phyloP scores from a whole-genome alignment of 23 tunicate genomes.

The Phallusia fumigata region DNA sequence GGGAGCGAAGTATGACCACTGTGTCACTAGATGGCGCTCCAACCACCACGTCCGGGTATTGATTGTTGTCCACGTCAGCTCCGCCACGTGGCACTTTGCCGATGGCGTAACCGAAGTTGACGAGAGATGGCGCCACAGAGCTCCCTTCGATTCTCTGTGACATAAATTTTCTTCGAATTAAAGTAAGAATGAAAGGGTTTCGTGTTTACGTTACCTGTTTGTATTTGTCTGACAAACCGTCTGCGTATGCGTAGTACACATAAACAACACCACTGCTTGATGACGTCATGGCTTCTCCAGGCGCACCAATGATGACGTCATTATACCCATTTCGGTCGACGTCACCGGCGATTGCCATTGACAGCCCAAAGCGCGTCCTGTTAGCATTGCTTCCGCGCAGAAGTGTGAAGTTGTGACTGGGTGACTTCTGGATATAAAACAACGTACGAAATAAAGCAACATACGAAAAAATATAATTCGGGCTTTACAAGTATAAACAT shows the following conservation, averaged over 20 bases:
- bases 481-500: no score
- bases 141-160: constrained; percentile 13
- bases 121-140: constrained; percentile 1
- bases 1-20: constrained; percentile 1
- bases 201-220: no score
- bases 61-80: constrained; percentile 12
- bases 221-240: constrained; percentile 11
- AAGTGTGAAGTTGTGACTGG: background rate
- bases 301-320: constrained; percentile 45
- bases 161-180: no score
- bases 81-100: background rate
- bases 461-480: no score
- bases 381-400: constrained; percentile 11
- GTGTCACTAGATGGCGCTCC: constrained; percentile 10
- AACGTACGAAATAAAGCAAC: no score
- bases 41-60: constrained; percentile 18
- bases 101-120: constrained; percentile 10
- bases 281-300: constrained; percentile 14
- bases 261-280: constrained; percentile 33
- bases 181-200: no score
- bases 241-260: constrained; percentile 17
- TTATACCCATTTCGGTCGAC: constrained; percentile 31
- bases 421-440: no score
- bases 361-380: constrained; percentile 29
- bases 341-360: constrained; percentile 19